phyloP scores from a whole-genome alignment of 2,113 vertebrate species.

The Centropus bengalensis region DNA sequence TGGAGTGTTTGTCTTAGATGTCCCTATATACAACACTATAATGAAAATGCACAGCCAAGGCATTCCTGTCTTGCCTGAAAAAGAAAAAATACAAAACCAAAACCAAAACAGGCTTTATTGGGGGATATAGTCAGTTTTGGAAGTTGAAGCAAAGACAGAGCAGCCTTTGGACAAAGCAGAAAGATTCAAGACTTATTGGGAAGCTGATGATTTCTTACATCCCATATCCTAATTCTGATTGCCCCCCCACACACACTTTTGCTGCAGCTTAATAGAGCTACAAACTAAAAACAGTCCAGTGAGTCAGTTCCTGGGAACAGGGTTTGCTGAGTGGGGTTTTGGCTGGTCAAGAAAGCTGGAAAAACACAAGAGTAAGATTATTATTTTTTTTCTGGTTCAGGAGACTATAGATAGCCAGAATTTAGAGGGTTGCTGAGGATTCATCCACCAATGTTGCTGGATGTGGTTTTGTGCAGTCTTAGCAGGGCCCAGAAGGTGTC shows the following conservation, averaged over 20 bases:
- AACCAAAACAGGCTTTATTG: neutral
- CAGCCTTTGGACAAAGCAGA: neutral
- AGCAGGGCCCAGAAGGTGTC: slow-evolving; percentile 44
- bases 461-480: neutral
- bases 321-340: neutral
- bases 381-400: neutral
- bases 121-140: neutral
- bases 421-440: neutral
- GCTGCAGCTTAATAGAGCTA: neutral
- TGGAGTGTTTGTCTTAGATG: neutral
- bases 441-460: accelerated
- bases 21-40: no score
- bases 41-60: neutral
- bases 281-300: neutral
- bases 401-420: neutral
- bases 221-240: neutral
- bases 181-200: neutral
- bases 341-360: neutral
- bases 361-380: neutral
- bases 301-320: neutral
- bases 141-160: neutral
- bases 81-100: no score
- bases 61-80: neutral
- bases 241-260: neutral
- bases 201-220: neutral